Base-by-base conservation (phyloP, 2,888 invertebrate genomes). In the Drepanosiphum platanoidis region DNA sequence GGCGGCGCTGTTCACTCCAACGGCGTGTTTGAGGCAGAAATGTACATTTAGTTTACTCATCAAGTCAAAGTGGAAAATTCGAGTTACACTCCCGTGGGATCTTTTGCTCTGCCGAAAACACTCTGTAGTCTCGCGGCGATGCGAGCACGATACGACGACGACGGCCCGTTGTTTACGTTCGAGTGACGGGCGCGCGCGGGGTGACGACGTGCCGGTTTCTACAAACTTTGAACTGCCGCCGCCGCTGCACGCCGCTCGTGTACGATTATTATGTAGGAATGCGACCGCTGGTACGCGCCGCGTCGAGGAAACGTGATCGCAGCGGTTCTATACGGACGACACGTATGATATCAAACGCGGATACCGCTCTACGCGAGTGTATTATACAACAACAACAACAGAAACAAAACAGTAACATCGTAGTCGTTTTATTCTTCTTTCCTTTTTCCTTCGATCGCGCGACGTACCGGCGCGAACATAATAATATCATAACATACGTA, bases 241-340 rank as follows among this genome's bases (percentile, higher is more conserved):
- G 5, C 27, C 22, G 5, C 27, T 13, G 30, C 27, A 15, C 22
- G 34, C 18, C 34, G 18, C 1, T 27, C 22, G 39, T 30, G 7
- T 39, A 39, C 79, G 18, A 79, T 79, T 68, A 68, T 79, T 79
- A 68, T 68, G 32, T 32, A 82, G 82, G 82, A 82, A 82, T 82
- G 72, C 34, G 82, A 32, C 32, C 39, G 36, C 42, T 8, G 2
- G 42, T 39, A 46, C 18, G 27, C 27, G 34, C 36, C 82, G 27
- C 61, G 72, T 22, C 18, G 52, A 22, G 32, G n/a, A 82, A 74
- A 82, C 82, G 72, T 64, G 74, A 64, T 64, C 61, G 5, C 58
- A 11, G 32, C 5, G 58, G 72, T 46, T 82, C 27, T 46, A 74
- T 42, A 18, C 74, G 30, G 34, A 36, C 74, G 11, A 46, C 82